Conservation (phyloP, 1,140 invertebrate genomes). For the Drosophila arawakana region DNA sequence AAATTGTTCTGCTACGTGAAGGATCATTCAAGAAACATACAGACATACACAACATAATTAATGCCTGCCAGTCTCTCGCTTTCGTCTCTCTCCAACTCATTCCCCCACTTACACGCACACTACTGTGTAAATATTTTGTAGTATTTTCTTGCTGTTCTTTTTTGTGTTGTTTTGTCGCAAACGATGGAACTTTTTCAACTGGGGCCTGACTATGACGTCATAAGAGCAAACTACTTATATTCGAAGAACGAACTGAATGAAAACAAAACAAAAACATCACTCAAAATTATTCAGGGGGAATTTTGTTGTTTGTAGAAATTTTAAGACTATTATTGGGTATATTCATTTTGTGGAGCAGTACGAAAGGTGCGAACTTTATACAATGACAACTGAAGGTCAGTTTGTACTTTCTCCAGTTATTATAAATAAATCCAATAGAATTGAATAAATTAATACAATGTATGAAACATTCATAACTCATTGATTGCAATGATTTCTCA, state of each 20-base stretch:
- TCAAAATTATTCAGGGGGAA: slow-evolving; percentile 5
- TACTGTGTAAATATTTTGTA: slow-evolving; percentile 18
- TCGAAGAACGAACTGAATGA: slow-evolving; percentile 31
- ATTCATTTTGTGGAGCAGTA: slow-evolving; percentile 4
- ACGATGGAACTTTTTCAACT: slow-evolving; percentile 36
- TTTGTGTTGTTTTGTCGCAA: slow-evolving; percentile 31
- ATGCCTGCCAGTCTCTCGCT: no score
- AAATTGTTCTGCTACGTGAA: slow-evolving; percentile 9
- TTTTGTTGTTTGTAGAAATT: slow-evolving; percentile 8
- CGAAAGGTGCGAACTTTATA: not conserved
- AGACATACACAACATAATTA: slow-evolving; percentile 14
- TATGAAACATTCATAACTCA: slow-evolving; percentile 9
- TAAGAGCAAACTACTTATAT: slow-evolving; percentile 21
- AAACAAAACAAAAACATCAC: slow-evolving; percentile 27
- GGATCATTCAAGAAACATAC: slow-evolving; percentile 28
- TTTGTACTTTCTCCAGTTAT: slow-evolving; percentile 3
- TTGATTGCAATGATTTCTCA: slow-evolving; percentile 4
- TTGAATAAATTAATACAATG: slow-evolving; percentile 6
- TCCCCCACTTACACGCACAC: slow-evolving; percentile 10
- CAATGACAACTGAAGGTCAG: slow-evolving; percentile 19
- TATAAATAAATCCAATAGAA: not conserved
- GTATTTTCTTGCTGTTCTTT: slow-evolving; percentile 11
- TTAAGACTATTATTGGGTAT: slow-evolving; percentile 14
- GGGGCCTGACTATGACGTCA: slow-evolving; percentile 45
- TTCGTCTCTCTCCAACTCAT: not conserved